Percentiles rank a stretch among this genome's conserved stretches.
These are phyloP conservation scores for Deilephila elpenor DNA, from an alignment of 2,888 invertebrate genomes.

Conservation along the genomic window DNA sequence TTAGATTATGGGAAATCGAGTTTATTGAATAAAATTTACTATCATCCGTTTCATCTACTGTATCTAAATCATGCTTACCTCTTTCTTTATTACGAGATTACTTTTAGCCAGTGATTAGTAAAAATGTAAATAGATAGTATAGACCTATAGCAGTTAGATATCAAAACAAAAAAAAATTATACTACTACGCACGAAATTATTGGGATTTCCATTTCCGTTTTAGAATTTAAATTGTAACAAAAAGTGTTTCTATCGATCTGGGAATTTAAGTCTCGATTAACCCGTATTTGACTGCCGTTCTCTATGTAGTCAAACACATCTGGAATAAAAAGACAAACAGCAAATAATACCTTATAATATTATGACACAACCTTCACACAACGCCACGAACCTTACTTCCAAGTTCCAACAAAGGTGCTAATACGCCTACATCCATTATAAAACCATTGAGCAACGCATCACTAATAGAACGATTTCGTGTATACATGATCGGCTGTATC, in stretches of 20 bases:
- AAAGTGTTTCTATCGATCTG: too few species aligned
- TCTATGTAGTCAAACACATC: too few species aligned
- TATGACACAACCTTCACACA: not conserved
- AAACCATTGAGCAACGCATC: constrained; percentile 40
- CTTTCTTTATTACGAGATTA: not conserved
- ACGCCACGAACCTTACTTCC: not conserved
- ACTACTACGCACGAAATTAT: too few species aligned
- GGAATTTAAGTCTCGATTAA: too few species aligned
- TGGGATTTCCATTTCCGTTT: too few species aligned
- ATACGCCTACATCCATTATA: constrained; percentile 41
- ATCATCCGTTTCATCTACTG: constrained; percentile 15
- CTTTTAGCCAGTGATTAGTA: not conserved
- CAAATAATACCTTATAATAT: not conserved
- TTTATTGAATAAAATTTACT: constrained; percentile 51
- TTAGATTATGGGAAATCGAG: constrained; percentile 51
- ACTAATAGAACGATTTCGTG: constrained; percentile 45
- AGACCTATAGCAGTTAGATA: too few species aligned
- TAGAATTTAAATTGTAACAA: too few species aligned
- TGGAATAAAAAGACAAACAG: too few species aligned
- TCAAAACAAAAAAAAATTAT: too few species aligned
- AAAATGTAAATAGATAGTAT: too few species aligned
- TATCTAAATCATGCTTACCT: not conserved
- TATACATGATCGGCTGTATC: constrained; percentile 55
- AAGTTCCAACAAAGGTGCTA: constrained; percentile 19
- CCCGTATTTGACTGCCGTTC: too few species aligned